Evolutionary conservation across 2,888 invertebrate genomes (phyloP).

Genomic region (Lithophane leautieri): DNA sequence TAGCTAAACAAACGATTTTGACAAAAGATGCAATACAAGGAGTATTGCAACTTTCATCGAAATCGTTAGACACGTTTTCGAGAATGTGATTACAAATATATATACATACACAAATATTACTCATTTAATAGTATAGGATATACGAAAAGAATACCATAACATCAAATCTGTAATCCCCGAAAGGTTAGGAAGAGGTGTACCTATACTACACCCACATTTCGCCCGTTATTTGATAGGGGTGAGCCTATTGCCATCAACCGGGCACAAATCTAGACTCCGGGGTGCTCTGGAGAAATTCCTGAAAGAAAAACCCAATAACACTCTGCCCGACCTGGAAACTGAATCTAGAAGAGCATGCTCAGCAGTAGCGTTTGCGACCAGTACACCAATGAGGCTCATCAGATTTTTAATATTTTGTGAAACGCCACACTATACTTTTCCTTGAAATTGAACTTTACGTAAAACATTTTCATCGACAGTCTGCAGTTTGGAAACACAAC

Average conservation of each 20-base stretch:
- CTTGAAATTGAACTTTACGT: background rate
- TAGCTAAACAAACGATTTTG: too few relatives aligned
- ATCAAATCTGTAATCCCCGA: too few relatives aligned
- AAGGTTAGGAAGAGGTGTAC: background rate
- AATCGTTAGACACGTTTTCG: too few relatives aligned
- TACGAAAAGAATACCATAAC: conserved; percentile 1
- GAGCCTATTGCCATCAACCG: background rate
- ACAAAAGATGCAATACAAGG: too few relatives aligned
- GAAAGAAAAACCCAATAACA: background rate
- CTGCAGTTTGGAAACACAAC: conserved; percentile 72
- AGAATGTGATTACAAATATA: too few relatives aligned
- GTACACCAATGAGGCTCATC: background rate
- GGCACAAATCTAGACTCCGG: background rate
- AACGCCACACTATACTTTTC: background rate
- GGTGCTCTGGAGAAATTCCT: background rate
- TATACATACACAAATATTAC: too few relatives aligned
- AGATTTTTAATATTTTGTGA: background rate
- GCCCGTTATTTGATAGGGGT: background rate
- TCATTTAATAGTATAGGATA: too few relatives aligned
- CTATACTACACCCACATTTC: background rate
- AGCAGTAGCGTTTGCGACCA: background rate
- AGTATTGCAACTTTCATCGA: too few relatives aligned
- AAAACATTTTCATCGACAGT: conserved; percentile 57
- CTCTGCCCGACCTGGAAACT: background rate
- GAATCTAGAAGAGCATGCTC: background rate